Evolutionary conservation across 2,888 invertebrate genomes (phyloP).

Genomic region (Mythimna lalbum): DNA sequence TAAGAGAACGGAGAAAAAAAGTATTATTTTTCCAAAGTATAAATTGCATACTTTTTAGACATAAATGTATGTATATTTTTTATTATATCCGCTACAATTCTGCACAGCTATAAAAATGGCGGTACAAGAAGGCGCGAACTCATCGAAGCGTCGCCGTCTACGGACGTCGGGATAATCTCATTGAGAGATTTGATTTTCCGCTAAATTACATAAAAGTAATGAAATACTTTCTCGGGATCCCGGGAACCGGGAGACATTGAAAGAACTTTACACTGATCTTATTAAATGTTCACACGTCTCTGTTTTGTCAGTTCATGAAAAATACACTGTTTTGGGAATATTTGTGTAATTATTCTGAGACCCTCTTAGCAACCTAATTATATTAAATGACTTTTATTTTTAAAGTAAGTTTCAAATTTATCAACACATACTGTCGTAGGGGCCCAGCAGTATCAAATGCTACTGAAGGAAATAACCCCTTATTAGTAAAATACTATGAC

Average conservation of each 20-base stretch:
- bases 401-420: background rate
- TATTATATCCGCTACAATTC: conserved; percentile 26
- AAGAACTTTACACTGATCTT: conserved; percentile 72
- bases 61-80: conserved; percentile 16
- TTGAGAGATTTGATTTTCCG: conserved; percentile 90
- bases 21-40: background rate
- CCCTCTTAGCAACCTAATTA: background rate
- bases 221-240: conserved; percentile 84
- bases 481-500: too few relatives aligned
- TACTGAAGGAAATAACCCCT: too few relatives aligned
- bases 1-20: background rate
- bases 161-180: conserved; percentile 85
- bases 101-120: conserved; percentile 60
- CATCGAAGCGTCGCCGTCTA: conserved; percentile 70
- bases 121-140: conserved; percentile 69
- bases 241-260: conserved; percentile 71
- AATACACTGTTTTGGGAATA: background rate
- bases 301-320: conserved; percentile 26
- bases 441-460: too few relatives aligned
- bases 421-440: too few relatives aligned
- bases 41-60: conserved; percentile 29
- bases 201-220: conserved; percentile 90
- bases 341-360: background rate
- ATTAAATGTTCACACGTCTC: conserved; percentile 53
- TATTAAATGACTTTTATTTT: background rate